Base-by-base conservation (phyloP, 2,113 vertebrate species). In the Grantiella picta region DNA sequence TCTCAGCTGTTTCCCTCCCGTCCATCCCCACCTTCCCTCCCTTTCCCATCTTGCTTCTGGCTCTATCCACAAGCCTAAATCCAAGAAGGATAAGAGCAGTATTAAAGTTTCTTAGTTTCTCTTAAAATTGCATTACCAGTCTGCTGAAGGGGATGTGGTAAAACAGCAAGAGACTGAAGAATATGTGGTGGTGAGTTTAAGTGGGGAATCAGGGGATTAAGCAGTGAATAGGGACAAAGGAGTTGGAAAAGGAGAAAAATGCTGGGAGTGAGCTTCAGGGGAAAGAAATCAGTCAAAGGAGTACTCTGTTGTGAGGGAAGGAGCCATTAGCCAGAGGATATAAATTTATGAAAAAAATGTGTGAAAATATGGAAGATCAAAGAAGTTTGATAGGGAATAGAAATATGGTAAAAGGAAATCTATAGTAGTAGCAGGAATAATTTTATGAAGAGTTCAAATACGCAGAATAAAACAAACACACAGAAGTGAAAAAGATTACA, bases 171-270 rank as follows among this genome's bases (percentile, higher is more conserved):
- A 29, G 42, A 82, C 68, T 59, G 68, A 73, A 93, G 82, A 90
- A 69, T 80, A 82, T 90, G 52, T 66, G 71, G 33, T 70, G 38
- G 76, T 60, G 56, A 88, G 82, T 77, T 47, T 64, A 78, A 92
- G 88, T 36, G 68, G 68, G 27, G 57, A 61, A 82, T 57, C 81
- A 12, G 38, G 18, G 77, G 71, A 93, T 96, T 96, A 92, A 93
- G 31, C 12, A 64, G 60, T 25, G 47, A 95, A 85, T 33, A 68
- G 88, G 82, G 83, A 84, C 68, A 92, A 93, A 93, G 64, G 36
- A 83, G 23, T 77, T 68, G 63, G 68, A 83, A 96, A 94, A 42
- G 44, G 20, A 94, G 71, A 78, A 90, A 96, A 92, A 70, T 78
- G 35, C 63, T 68, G 49, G 60, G 47, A 90, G 78, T 49, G 52